Base-by-base conservation (phyloP, 2,888 invertebrate genomes). In the Xylota sylvarum region DNA sequence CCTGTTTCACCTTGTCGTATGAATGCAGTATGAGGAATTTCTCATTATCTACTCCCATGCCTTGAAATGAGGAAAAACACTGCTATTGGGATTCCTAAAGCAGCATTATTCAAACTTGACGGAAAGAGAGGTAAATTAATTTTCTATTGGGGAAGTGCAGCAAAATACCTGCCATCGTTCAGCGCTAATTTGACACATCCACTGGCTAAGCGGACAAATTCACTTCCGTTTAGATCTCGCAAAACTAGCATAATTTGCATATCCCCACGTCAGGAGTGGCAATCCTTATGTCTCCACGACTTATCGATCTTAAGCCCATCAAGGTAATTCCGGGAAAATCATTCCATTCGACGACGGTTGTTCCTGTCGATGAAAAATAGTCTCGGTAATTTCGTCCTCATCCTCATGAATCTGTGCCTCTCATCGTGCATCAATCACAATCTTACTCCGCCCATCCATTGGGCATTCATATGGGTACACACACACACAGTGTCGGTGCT, bases 281-380 rank as follows among this genome's bases (percentile, higher is more conserved):
- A 12, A 40, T 40, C 43, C 43, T 14, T 14, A 14, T n/a, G 14
- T 23, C 12, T 40, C 9, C 67, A 10, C 32, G 9, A 58, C 30
- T 23, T 65, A 84, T 79, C 73, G 73, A 84, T 73, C 73, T 67
- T 43, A 27, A 12, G 46, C 52, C 60, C 60, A 43, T 62, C 46
- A 69, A 62, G 79, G 79, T 62, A 84, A 74, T 80, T 23, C 23
- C 65, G 74, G 48, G 56, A 56, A 74, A 84, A 74, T 74, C 80
- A 74, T 80, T 79, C 56, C 83, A 79, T 48, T 65, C 58, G 46
- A 48, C 67, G 27, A 23, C 46, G 30, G 65, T 27, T 23, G 58
- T 37, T 40, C 67, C 19, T 65, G 55, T 62, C 69, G 64, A 67
- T 79, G 79, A 74, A 84, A 84, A 84, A 84, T 64, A 32, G 70